Evolutionary conservation across 2,888 invertebrate genomes (phyloP).

Genomic region (Eupithecia centaureata): DNA sequence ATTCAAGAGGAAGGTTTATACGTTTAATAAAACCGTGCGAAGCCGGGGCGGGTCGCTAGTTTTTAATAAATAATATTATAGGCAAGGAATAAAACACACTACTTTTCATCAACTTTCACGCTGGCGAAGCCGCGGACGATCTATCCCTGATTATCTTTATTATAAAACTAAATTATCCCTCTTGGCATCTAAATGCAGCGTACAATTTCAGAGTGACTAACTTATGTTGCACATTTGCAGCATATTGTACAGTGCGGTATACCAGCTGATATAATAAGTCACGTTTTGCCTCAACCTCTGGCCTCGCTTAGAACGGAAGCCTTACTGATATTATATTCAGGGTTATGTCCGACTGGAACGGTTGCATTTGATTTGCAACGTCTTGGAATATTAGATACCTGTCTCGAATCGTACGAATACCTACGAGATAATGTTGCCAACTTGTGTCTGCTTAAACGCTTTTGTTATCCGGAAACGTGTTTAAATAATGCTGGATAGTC

Average conservation of each 20-base stretch:
- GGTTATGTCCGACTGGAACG: constrained; percentile 52
- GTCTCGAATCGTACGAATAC: neutral
- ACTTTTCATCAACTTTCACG: too few relatives aligned
- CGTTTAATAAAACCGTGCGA: too few relatives aligned
- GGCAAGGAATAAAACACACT: too few relatives aligned
- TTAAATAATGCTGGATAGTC: neutral
- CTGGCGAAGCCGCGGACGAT: too few relatives aligned
- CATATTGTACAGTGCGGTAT: constrained; percentile 60
- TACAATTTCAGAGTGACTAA: constrained; percentile 39
- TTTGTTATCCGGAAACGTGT: neutral
- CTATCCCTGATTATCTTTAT: neutral
- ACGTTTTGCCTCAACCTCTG: constrained; percentile 55
- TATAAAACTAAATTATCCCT: neutral
- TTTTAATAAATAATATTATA: too few relatives aligned
- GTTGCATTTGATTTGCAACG: constrained; percentile 28
- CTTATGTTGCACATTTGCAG: constrained; percentile 62
- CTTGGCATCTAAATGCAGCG: constrained; percentile 32
- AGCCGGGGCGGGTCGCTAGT: too few relatives aligned
- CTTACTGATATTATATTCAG: constrained; percentile 55
- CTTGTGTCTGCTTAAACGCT: neutral
- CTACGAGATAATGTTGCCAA: neutral
- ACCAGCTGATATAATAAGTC: constrained; percentile 64
- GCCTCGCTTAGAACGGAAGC: constrained; percentile 57
- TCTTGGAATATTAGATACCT: constrained; percentile 3
- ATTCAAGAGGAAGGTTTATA: too few relatives aligned